Conservation (phyloP, 2,888 invertebrate genomes). For the Lymantria dispar region DNA sequence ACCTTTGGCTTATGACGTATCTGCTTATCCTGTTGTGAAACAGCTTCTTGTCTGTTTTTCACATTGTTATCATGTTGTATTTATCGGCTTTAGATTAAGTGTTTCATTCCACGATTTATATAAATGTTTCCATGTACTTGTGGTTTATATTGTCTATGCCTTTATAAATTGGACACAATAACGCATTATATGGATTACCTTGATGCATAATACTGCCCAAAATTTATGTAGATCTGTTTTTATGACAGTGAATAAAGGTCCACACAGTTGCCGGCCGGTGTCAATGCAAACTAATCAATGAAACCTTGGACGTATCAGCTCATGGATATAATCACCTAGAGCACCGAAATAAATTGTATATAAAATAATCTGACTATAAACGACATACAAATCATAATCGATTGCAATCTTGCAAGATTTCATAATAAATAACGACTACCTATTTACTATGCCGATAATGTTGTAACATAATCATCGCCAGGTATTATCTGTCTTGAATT, state of each 20-base stretch:
- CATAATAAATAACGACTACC: slow-evolving; percentile 20
- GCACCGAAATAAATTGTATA: slow-evolving; percentile 12
- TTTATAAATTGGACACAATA: slow-evolving; percentile 6
- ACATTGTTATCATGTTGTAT: slow-evolving; percentile 46
- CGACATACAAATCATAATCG: slow-evolving; percentile 2
- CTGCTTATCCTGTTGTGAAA: slow-evolving; percentile 4
- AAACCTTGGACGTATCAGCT: slow-evolving; percentile 43
- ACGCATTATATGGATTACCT: slow-evolving; percentile 17
- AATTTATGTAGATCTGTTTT: slow-evolving; percentile 14
- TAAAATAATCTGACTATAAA: slow-evolving; percentile 22
- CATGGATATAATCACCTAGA: slow-evolving; percentile 32
- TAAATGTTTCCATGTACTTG: slow-evolving; percentile 32
- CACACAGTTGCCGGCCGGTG: slow-evolving; percentile 16
- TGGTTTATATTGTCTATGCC: slow-evolving; percentile 21
- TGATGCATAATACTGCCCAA: slow-evolving; percentile 21
- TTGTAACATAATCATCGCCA: slow-evolving; percentile 13
- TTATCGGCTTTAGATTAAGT: slow-evolving; percentile 29
- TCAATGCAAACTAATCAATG: slow-evolving; percentile 19
- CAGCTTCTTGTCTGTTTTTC: slow-evolving; percentile 31
- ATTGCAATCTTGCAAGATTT: slow-evolving; percentile 31
- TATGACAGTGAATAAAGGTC: slow-evolving; percentile 18
- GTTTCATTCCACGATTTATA: slow-evolving; percentile 40
- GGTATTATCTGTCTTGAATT: slow-evolving; percentile 15
- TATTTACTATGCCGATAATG: slow-evolving; percentile 10
- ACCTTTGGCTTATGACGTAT: background rate